Evolutionary conservation across 2,797 vertebrate genomes (phyloP), one percentile per base, ranked within the genome.

Genomic region (Phoeniculus purpureus): DNA sequence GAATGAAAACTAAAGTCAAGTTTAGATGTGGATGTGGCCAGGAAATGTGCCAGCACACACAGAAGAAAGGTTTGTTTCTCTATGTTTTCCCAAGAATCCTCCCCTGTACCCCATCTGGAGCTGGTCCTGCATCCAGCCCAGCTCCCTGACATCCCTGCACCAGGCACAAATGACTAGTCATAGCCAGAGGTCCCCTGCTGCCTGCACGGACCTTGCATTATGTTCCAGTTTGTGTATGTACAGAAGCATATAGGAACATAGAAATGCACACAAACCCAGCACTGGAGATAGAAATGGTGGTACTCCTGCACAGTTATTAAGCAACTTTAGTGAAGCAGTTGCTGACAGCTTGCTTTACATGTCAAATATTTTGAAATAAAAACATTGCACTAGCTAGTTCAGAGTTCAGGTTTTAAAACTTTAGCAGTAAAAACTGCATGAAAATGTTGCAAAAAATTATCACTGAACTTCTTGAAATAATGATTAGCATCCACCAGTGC

Each of bases 121-220:
- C 37, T 27, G 50, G 23, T 10, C 6, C 12, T 40, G 55, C 12
- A 48, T 55, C 52, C 48, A 59, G 43, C 25, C 74, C 51, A 40
- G 15, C 14, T 83, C 29, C 15, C n/a, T 7, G 8, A 67, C 47
- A 34, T 11, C 22, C n/a, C 45, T 3, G 5, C 15, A 2, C 18
- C 4, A 2, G 22, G 3, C 10, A 68, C 25, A 40, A 15, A 15
- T 7, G 18, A 12, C 51, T 13, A 2, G 25, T 12, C 19, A 21
- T 25, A 14, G 40, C 23, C 51, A 29, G 20, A 2, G 48, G 19
- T 27, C 23, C 43, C 43, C 13, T 43, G 40, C 5, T 26, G 9
- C 1, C 37, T 34, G 34, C 71, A 18, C 0, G 0, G 31, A 18
- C 18, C 18, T 51, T 20, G 26, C 25, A 9, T 27, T 8, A 40